Percentiles rank a stretch among this genome's conserved stretches.
These are phyloP conservation scores for Tridacna gigas DNA, from an alignment of 2,888 invertebrate species.

Conservation along the genomic window DNA sequence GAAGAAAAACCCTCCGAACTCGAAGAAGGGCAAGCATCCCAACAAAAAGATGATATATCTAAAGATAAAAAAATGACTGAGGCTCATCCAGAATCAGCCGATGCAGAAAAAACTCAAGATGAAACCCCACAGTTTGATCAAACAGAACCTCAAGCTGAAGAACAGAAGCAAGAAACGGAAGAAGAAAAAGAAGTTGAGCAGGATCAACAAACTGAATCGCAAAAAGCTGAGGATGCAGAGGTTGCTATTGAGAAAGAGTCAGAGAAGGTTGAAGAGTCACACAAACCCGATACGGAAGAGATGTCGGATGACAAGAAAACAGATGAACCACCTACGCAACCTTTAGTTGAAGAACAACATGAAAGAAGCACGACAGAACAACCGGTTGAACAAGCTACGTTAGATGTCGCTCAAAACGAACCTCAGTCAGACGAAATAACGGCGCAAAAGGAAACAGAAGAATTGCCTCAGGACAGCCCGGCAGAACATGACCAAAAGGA, in stretches of 20 bases:
- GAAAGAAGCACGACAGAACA: no score
- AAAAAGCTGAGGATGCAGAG: background rate
- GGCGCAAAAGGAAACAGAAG: background rate
- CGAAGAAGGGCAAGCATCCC: no score
- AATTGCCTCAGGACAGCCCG: background rate
- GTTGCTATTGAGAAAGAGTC: background rate
- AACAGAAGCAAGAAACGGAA: background rate
- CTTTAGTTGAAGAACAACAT: no score
- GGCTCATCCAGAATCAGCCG: background rate
- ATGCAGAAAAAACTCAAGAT: no score
- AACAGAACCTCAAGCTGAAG: conserved; percentile 1
- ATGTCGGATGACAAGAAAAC: no score
- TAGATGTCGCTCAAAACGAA: no score
- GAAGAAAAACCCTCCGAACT: no score
- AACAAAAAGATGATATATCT: background rate
- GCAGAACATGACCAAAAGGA: background rate
- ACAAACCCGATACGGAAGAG: no score
- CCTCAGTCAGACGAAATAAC: no score
- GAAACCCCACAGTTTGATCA: background rate
- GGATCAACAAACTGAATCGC: background rate
- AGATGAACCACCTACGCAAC: no score
- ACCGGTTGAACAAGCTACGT: no score
- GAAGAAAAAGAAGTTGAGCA: background rate
- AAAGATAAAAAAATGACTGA: background rate
- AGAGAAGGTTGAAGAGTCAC: background rate